Conservation (phyloP, 2,888 invertebrate genomes). For the Stenoptilia bipunctidactyla region DNA sequence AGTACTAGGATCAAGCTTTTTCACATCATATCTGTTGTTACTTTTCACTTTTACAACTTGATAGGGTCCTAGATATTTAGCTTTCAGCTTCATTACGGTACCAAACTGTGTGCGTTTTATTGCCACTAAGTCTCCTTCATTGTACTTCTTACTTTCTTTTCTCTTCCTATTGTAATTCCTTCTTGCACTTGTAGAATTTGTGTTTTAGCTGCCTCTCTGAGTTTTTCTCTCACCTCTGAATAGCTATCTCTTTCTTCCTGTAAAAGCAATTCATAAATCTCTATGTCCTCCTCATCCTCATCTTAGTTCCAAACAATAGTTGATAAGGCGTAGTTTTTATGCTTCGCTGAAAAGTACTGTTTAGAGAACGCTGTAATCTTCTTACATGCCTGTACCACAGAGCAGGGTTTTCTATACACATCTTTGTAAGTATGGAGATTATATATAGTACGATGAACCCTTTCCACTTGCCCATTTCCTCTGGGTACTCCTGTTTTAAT, state of each 20-base stretch:
- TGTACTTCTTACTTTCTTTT: conserved; percentile 6
- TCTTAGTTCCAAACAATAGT: not conserved
- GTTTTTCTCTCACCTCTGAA: conserved; percentile 1
- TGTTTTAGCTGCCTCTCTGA: conserved; percentile 7
- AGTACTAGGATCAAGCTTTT: not conserved
- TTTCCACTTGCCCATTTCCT: not conserved
- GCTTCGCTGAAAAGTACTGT: not conserved
- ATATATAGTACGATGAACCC: conserved; percentile 2
- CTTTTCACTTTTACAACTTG: conserved; percentile 2
- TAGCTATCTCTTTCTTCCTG: not conserved
- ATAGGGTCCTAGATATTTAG: conserved; percentile 11
- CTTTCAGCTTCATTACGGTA: conserved; percentile 6
- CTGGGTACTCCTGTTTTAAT: not conserved
- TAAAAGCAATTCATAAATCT: not conserved
- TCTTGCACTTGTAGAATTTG: conserved; percentile 10
- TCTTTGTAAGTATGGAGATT: conserved; percentile 1
- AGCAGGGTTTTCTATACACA: conserved; percentile 4
- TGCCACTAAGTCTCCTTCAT: conserved; percentile 10
- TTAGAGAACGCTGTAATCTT: not conserved
- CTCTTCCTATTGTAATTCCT: conserved; percentile 5
- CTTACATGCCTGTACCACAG: conserved; percentile 3
- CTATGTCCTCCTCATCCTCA: not conserved
- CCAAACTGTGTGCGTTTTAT: conserved; percentile 11
- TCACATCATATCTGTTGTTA: conserved; percentile 3
- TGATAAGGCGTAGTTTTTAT: conserved; percentile 1